Evolutionary conservation across 2,113 vertebrate species (phyloP).

Genomic region (Psilopogon haemacephalus): DNA sequence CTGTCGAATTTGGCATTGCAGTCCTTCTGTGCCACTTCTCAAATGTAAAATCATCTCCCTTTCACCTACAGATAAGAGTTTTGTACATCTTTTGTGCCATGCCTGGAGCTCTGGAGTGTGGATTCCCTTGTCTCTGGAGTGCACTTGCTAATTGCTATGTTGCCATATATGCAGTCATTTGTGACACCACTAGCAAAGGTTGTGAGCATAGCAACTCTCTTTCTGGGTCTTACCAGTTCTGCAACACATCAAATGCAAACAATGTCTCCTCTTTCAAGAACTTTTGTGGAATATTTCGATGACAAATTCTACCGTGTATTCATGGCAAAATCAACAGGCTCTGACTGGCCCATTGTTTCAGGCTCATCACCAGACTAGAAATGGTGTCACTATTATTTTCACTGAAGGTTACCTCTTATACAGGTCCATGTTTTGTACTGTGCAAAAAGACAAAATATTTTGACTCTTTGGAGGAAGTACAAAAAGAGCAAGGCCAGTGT

Average conservation of each 20-base stretch:
- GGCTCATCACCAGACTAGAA: not conserved
- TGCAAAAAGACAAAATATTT: not conserved
- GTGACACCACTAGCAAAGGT: not conserved
- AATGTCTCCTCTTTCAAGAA: not conserved
- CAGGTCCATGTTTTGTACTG: not conserved
- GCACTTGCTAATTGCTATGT: not conserved
- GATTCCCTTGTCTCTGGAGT: too few species aligned
- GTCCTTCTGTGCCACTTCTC: not conserved
- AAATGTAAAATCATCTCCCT: not conserved
- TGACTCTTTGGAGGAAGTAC: not conserved
- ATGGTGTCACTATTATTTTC: not conserved
- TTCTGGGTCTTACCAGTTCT: not conserved
- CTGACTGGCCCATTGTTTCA: not conserved
- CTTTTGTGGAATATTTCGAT: not conserved
- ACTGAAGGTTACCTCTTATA: not conserved
- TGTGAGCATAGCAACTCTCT: not conserved
- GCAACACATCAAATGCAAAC: not conserved
- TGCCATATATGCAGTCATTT: not conserved
- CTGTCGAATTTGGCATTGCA: not conserved
- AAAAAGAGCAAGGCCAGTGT: not conserved
- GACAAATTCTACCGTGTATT: not conserved
- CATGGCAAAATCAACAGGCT: not conserved
- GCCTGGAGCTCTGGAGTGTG: too few species aligned
- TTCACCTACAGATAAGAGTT: not conserved
- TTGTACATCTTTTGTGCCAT: too few species aligned